Base-by-base conservation (phyloP, 1,140 invertebrate species). In the Scylla paramamosain region DNA sequence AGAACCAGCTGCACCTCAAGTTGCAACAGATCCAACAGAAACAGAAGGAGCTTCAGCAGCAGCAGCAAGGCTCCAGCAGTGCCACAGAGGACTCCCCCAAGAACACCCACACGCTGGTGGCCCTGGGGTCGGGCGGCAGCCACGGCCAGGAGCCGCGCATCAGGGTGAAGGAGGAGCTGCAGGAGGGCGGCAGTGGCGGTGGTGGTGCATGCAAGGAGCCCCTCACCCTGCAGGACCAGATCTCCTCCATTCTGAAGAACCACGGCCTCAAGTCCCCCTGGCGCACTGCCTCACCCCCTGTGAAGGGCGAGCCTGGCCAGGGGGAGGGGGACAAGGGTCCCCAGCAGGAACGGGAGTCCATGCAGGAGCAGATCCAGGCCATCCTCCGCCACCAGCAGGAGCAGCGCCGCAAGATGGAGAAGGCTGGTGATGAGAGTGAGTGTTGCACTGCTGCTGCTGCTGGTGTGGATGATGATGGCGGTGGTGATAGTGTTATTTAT, bases 311-410 rank as follows among this genome's bases (percentile, higher is more conserved):
- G 29, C 90, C 52, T 10, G 20, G n/a, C 2, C 7, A 1, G 59
- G 59, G n/a, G 59, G 31, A 92, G 52, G 31, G 32, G 83, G 28
- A n/a, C 82, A 88, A 6, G 77, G 29, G 20, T 4, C n/a, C 28
- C 20, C 45, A 39, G 25, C 91, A 7, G 25, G 67, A 89, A n/a
- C 48, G 86, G n/a, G 92, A 95, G 48, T 93, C 95, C 4, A 95
- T 95, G 95, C 92, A 95, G 48, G 95, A 95, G 77, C 95, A 95
- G 46, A 95, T 95, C 29, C 83, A 93, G 31, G 92, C 95, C 16
- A 95, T 95, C 59, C 84, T 95, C 2, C 48, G 87, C 0, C 87
- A 93, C 45, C 95, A 95, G 39, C 92, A 95, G 82, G 87, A 93
- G 45, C 92, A 91, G 20, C 91, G 95, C 31, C 84, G 46, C 29